phyloP scores from a whole-genome alignment of 92 coral and sea anemone genomes.

The Phymanthus crucifer region DNA sequence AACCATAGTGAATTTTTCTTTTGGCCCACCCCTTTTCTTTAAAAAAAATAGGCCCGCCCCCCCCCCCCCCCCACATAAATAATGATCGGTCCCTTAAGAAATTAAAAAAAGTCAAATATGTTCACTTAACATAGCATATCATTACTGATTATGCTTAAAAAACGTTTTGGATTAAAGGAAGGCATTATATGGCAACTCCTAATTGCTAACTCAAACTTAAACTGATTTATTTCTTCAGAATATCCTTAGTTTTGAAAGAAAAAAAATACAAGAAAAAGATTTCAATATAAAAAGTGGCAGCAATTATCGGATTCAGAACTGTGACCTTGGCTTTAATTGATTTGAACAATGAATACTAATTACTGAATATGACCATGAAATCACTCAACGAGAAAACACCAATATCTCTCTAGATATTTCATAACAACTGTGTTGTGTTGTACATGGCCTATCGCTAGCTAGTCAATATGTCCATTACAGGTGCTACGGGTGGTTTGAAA shows the following conservation, averaged over 20 bases:
- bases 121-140: no score
- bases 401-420: neutral
- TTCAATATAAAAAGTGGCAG: neutral
- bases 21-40: no score
- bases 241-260: neutral
- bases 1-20: no score
- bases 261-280: neutral
- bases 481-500: neutral
- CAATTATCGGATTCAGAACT: neutral
- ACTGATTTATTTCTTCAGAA: no score
- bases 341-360: neutral
- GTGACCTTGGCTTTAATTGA: neutral
- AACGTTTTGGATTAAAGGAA: no score
- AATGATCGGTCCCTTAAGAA: no score
- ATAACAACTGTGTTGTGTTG: neutral
- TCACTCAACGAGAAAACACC: neutral
- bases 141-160: no score
- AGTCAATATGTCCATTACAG: neutral
- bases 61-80: no score
- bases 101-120: no score
- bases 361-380: neutral
- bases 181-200: no score
- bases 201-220: no score
- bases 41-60: no score
- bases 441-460: slow-evolving; percentile 2